Conservation (phyloP, 1,140 invertebrate genomes). For the Thaumetopoea pityocampa region DNA sequence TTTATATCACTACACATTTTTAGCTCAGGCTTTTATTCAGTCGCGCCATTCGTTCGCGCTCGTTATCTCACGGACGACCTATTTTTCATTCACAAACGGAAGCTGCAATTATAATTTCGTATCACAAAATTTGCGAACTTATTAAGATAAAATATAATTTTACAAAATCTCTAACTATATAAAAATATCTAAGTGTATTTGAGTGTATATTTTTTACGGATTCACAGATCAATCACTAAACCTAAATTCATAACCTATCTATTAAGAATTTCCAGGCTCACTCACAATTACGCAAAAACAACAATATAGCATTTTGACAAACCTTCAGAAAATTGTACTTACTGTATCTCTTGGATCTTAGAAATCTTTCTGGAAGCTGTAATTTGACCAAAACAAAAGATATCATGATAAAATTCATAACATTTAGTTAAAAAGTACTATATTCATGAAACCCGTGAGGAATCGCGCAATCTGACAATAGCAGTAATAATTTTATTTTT, state of each 20-base stretch:
- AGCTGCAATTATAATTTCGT: conserved; percentile 37
- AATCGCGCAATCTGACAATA: neutral
- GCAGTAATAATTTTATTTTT: conserved; percentile 16
- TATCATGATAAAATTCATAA: neutral
- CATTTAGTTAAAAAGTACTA: neutral
- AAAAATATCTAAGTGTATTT: no score
- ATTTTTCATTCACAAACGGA: conserved; percentile 54
- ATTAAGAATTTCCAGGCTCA: no score
- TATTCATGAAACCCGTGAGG: neutral
- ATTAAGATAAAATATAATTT: neutral
- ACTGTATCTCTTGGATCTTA: no score
- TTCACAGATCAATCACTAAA: no score
- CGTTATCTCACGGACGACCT: conserved; percentile 59
- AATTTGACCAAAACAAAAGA: no score
- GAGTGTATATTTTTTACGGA: no score
- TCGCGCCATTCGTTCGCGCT: conserved; percentile 42
- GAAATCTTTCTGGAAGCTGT: no score
- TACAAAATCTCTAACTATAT: neutral
- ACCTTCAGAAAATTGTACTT: no score
- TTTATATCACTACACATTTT: conserved; percentile 19
- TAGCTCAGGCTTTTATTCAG: conserved; percentile 22
- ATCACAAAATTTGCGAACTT: neutral
- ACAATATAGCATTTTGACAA: no score
- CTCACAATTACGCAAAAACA: no score
- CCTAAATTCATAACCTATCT: no score